These are phyloP conservation scores for Sebastiscus tertius DNA, from an alignment of 2,797 vertebrate genomes.

Conservation along the genomic window DNA sequence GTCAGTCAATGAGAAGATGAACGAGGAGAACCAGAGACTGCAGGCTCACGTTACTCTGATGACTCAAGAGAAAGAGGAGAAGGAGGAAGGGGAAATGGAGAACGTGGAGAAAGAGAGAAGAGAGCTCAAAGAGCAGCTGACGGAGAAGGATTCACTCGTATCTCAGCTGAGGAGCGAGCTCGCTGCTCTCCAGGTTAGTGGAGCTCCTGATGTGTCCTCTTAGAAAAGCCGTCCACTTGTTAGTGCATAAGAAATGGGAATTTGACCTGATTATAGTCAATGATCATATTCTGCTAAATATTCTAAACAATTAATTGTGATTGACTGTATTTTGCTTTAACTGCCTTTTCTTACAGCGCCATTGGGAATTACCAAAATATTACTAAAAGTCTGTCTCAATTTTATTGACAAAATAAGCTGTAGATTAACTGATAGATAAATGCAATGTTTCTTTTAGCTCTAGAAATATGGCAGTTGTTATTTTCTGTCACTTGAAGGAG, in stretches of 20 bases:
- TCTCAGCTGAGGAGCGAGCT: constrained; percentile 84
- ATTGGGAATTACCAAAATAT: background rate
- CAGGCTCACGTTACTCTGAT: constrained; percentile 75
- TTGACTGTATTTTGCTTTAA: background rate
- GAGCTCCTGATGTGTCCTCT: background rate
- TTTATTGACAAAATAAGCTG: background rate
- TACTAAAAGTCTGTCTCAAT: background rate
- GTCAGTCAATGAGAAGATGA: constrained; percentile 82
- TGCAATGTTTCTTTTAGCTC: background rate
- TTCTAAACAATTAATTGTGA: background rate
- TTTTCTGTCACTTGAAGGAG: background rate
- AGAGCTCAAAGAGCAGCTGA: constrained; percentile 78
- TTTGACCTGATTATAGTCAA: background rate
- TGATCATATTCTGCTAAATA: background rate
- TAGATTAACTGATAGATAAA: background rate
- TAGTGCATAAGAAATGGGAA: background rate
- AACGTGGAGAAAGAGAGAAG: constrained; percentile 65
- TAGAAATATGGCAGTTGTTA: background rate
- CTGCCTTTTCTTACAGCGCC: too few relatives aligned
- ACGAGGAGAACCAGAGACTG: constrained; percentile 86
- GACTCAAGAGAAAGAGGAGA: constrained; percentile 72
- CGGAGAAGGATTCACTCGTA: constrained; percentile 86
- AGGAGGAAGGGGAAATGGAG: constrained; percentile 51
- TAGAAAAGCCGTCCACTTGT: background rate
- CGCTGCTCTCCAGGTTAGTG: constrained; percentile 87